These are phyloP conservation scores for Myotis lucifugus DNA, from an alignment of 2,113 vertebrate species.

Conservation along the genomic window DNA sequence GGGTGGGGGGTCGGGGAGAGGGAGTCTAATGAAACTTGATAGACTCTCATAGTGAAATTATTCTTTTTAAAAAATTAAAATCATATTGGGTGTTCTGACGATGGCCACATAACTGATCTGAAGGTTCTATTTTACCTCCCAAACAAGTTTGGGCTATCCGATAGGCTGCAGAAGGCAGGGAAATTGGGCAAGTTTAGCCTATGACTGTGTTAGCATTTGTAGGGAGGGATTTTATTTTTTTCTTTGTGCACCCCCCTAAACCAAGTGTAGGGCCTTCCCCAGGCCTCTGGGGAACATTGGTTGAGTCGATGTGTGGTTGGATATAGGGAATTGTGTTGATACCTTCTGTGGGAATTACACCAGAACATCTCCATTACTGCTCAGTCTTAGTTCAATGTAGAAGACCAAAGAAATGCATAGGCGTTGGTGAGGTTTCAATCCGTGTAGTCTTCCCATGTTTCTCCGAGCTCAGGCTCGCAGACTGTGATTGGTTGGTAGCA, in stretches of 20 bases:
- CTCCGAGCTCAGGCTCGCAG: background rate
- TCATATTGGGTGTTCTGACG: background rate
- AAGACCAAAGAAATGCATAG: background rate
- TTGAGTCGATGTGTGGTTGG: background rate
- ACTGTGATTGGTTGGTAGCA: background rate
- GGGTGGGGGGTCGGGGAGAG: background rate
- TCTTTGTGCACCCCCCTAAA: background rate
- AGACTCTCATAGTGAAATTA: background rate
- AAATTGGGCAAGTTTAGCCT: background rate
- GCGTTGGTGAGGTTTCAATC: background rate
- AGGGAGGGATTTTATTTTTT: background rate
- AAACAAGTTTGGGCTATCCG: background rate
- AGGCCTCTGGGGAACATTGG: background rate
- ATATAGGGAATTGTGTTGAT: background rate
- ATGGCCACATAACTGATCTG: background rate
- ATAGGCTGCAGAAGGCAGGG: background rate
- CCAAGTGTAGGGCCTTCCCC: background rate
- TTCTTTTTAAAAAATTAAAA: background rate
- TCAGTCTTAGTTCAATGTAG: background rate
- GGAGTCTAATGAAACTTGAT: background rate
- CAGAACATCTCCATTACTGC: background rate
- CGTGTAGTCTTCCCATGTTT: background rate
- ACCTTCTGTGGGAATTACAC: conserved; percentile 18
- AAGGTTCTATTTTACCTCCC: background rate
- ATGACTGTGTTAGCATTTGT: background rate